Evolutionary conservation across 2,888 invertebrate species (phyloP), one percentile per base, ranked within the genome.

Genomic region (Caradrina clavipalpis): DNA sequence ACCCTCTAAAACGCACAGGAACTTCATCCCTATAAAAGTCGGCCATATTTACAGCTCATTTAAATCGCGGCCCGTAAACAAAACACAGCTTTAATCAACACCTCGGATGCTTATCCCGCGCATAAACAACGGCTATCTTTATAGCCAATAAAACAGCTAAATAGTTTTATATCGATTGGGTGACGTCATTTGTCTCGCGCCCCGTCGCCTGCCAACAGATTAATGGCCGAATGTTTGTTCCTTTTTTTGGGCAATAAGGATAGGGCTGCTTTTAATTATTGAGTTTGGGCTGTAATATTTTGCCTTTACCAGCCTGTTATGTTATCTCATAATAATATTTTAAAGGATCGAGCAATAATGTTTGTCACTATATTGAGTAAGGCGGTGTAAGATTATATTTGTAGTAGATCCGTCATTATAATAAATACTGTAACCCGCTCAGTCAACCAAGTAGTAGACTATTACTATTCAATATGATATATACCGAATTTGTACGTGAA

Each of bases 81-180:
- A 61, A 67, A 66, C 59, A 64, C 69, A 61, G 77, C 73, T 83
- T 82, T 81, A 85, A 86, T 86, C 88, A 81, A 84, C 82, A 80
- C 81, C 81, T 83, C 68, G 61, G 75, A 70, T 69, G 54, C 70
- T 74, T 78, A 86, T 86, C 85, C 74, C 60, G 75, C 67, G 73
- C 62, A 84, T 83, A 84, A 82, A 83, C 79, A 82, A 81, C 69
- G 71, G 63, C 73, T 82, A 86, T 89, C 86, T 92, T 91, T 90
- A 91, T 90, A 77, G 89, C 83, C 89, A 88, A 90, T 92, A 92
- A 91, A 91, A 85, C 73, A 84, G 83, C 88, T 90, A 89, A 91
- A 92, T 92, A 91, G 91, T 90, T 91, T 90, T 91, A 89, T 91
- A 91, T 90, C 87, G 88, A 82, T 81, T 69, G 72, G 75, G 82